phyloP scores from a whole-genome alignment of 2,797 vertebrate species.

The Alca torda region DNA sequence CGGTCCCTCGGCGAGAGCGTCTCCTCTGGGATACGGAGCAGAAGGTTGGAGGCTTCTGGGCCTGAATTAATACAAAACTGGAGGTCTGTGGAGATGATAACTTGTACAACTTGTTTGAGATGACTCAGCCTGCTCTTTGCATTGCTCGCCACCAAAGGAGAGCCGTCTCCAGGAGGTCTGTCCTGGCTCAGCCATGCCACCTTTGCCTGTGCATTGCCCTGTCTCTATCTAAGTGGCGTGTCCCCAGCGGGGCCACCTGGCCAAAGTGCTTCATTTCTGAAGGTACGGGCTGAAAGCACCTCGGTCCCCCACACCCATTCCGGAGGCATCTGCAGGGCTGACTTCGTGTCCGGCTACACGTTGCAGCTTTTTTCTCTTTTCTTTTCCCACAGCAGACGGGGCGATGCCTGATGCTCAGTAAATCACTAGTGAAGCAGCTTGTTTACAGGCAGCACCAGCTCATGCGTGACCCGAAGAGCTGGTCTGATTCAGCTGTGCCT shows the following conservation, averaged over 20 bases:
- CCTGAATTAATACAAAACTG: neutral
- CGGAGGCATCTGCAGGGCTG: neutral
- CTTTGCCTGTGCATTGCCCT: neutral
- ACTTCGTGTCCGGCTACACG: fast-evolving
- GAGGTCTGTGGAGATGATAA: neutral
- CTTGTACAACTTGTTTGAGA: neutral
- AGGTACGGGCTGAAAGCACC: neutral
- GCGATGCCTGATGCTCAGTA: neutral
- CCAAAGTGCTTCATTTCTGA: neutral
- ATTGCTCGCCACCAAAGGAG: neutral
- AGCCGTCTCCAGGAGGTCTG: neutral
- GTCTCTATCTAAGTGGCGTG: no score
- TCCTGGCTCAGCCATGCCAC: fast-evolving
- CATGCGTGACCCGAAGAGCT: neutral
- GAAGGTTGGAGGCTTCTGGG: neutral
- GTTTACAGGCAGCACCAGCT: neutral
- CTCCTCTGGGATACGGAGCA: neutral
- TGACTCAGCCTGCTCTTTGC: neutral
- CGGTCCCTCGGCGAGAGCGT: neutral
- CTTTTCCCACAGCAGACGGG: neutral
- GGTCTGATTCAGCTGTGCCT: neutral
- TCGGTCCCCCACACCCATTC: neutral
- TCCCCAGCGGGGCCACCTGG: neutral
- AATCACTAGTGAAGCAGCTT: neutral
- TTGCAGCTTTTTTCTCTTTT: neutral